Percentiles rank a stretch among this genome's conserved stretches.
Evolutionary conservation across 2,113 vertebrate genomes (phyloP).

Genomic region (Acanthochromis polyacanthus): DNA sequence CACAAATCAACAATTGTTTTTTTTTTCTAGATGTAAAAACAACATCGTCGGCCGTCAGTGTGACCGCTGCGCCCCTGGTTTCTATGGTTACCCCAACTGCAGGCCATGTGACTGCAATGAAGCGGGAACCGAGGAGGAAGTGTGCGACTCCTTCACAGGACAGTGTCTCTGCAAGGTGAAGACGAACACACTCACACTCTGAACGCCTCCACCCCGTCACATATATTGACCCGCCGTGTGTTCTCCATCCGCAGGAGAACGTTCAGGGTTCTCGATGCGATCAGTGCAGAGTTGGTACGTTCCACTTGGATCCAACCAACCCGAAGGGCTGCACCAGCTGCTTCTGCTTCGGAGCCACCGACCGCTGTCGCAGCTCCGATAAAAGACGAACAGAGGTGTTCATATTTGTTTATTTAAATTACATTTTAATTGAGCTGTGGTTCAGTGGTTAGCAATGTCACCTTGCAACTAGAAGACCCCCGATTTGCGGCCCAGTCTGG

Average conservation of each 20-base stretch:
- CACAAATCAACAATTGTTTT: neutral
- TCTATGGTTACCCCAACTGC: constrained; percentile 91
- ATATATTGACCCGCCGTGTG: neutral
- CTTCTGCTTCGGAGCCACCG: constrained; percentile 97
- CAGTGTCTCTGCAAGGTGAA: constrained; percentile 95
- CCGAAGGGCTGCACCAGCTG: constrained; percentile 98
- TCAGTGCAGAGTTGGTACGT: constrained; percentile 93
- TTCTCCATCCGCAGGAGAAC: constrained; percentile 87
- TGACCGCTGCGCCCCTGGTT: constrained; percentile 91
- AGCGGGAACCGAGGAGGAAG: constrained; percentile 86
- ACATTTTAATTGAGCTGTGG: too few species aligned
- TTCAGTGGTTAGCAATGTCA: too few species aligned
- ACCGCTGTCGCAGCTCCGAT: constrained; percentile 90
- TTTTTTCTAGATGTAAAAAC: constrained; percentile 89
- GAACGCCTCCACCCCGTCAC: neutral
- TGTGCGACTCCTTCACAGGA: constrained; percentile 89
- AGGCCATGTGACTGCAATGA: constrained; percentile 90
- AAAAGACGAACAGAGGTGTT: constrained; percentile 88
- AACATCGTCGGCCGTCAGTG: constrained; percentile 92
- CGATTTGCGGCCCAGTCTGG: too few species aligned
- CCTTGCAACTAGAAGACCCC: too few species aligned
- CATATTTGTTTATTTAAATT: neutral
- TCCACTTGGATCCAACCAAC: constrained; percentile 92
- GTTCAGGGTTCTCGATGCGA: constrained; percentile 92
- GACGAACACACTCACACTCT: neutral